Evolutionary conservation across 2,797 vertebrate genomes (phyloP).

Genomic region (Cossypha dichroa): DNA sequence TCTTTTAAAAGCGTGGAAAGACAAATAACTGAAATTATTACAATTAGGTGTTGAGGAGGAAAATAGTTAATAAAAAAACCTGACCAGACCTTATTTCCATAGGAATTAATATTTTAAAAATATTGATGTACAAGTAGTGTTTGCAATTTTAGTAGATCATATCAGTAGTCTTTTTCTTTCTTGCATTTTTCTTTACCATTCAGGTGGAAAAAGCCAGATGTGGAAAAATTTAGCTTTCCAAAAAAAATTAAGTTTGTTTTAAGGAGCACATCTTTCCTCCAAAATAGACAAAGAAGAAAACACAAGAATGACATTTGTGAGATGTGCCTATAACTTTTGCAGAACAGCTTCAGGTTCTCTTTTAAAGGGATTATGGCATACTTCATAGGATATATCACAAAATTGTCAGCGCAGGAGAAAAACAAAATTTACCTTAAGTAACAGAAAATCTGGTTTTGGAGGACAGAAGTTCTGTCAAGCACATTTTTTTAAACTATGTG

Average conservation of each 20-base stretch:
- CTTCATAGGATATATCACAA: not conserved
- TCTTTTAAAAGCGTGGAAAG: not conserved
- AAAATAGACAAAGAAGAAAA: not conserved
- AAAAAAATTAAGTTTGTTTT: not conserved
- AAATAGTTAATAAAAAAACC: not conserved
- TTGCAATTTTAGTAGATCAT: not conserved
- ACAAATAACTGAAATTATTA: not conserved
- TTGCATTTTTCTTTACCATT: not conserved
- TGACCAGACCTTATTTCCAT: not conserved
- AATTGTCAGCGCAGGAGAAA: not conserved
- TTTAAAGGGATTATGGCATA: not conserved
- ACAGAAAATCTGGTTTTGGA: not conserved
- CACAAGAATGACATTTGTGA: not conserved
- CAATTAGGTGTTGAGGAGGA: rapidly evolving
- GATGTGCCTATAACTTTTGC: not conserved
- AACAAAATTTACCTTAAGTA: not conserved
- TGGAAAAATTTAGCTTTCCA: not conserved
- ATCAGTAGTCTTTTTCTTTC: not conserved
- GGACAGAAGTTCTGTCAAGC: not conserved
- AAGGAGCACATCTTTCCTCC: not conserved
- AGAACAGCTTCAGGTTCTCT: not conserved
- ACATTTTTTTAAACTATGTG: not conserved
- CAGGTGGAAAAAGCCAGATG: not conserved
- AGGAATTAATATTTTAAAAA: not conserved
- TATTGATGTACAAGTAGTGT: not conserved